These are phyloP conservation scores for Thamnophis sirtalis DNA, from an alignment of 2,113 vertebrate genomes.

Conservation along the genomic window DNA sequence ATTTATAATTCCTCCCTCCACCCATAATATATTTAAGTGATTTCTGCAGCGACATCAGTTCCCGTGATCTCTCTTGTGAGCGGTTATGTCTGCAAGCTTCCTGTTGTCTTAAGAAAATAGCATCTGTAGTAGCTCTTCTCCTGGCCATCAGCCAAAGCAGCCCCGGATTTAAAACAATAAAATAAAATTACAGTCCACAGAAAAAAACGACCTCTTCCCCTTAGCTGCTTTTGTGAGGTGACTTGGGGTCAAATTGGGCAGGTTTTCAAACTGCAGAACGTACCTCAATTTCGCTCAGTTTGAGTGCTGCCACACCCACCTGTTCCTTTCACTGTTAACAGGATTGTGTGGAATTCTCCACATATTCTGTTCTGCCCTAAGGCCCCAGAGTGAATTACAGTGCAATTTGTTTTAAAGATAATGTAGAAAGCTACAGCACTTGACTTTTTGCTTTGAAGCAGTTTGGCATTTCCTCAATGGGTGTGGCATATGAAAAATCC, in stretches of 20 bases:
- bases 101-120: constrained; percentile 9
- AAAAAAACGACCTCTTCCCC: constrained; percentile 10
- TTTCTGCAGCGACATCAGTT: not conserved
- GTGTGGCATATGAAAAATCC: not conserved
- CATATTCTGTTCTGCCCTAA: constrained; percentile 64
- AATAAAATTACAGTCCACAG: not conserved
- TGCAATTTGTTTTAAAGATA: constrained; percentile 64
- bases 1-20: not conserved
- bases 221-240: not conserved
- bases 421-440: constrained; percentile 35
- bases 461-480: not conserved
- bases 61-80: not conserved
- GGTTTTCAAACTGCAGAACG: not conserved
- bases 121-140: not conserved
- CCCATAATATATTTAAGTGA: not conserved
- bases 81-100: not conserved
- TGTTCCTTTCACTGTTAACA: constrained; percentile 21
- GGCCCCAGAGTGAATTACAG: constrained; percentile 62
- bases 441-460: not conserved
- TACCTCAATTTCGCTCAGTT: not conserved
- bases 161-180: not conserved
- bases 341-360: constrained; percentile 52
- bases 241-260: too few species aligned
- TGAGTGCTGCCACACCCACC: not conserved
- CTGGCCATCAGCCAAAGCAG: not conserved